A percentile compares a stretch with the other conserved stretches of the same genome.
Conservation (phyloP, 2,888 invertebrate species). For the Pristionchus exspectatus region DNA sequence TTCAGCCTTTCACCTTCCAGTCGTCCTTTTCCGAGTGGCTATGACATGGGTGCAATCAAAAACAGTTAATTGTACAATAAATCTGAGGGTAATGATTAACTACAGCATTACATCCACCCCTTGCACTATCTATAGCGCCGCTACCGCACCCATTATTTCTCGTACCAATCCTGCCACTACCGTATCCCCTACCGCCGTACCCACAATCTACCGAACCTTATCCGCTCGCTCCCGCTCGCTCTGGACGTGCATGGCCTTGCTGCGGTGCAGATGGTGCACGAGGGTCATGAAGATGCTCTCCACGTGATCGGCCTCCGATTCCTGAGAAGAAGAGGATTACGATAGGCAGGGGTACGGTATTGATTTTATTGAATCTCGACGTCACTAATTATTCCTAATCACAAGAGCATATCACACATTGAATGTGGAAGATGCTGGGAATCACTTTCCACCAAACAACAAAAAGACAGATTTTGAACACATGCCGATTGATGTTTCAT, state of each 20-base stretch:
- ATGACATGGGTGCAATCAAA: too few species aligned
- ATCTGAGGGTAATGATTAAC: too few species aligned
- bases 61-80: too few species aligned
- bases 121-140: too few species aligned
- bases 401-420: too few species aligned
- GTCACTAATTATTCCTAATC: background rate
- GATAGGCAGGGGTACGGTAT: background rate
- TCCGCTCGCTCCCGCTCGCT: constrained; percentile 71
- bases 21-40: too few species aligned
- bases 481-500: background rate
- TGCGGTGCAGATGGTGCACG: constrained; percentile 86
- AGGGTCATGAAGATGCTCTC: constrained; percentile 90
- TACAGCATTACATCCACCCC: too few species aligned
- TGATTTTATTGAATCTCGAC: background rate
- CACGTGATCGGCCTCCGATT: constrained; percentile 84
- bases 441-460: background rate
- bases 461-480: background rate
- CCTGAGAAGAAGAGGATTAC: constrained; percentile 50
- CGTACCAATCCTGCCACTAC: too few species aligned
- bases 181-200: background rate
- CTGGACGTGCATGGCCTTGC: constrained; percentile 82
- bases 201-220: constrained; percentile 58
- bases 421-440: too few species aligned
- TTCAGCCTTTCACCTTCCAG: background rate
- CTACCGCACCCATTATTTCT: too few species aligned